Evolutionary conservation across 2,797 vertebrate genomes (phyloP).

Genomic region (Myoxocephalus aenaeus): DNA sequence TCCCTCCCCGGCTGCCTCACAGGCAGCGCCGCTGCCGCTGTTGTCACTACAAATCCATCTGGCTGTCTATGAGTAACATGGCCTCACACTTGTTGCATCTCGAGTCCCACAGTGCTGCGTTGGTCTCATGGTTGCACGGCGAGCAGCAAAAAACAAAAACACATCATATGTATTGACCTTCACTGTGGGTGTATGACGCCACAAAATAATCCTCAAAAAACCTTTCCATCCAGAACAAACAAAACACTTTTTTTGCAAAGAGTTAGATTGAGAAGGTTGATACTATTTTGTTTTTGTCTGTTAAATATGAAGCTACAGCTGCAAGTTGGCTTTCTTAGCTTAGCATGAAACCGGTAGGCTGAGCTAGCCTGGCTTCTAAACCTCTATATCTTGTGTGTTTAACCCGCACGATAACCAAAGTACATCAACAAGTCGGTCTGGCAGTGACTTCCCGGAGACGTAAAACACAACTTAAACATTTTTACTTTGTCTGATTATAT

Average conservation of each 20-base stretch:
- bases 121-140: neutral
- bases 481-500: neutral
- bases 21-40: neutral
- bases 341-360: neutral
- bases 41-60: slow-evolving; percentile 15
- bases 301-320: neutral
- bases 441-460: neutral
- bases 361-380: neutral
- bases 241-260: neutral
- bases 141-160: neutral
- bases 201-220: neutral
- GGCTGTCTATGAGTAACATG: neutral
- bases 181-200: neutral
- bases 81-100: slow-evolving; percentile 14
- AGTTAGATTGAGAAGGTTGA: too few species aligned
- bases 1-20: neutral
- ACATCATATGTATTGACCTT: neutral
- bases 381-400: neutral
- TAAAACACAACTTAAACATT: neutral
- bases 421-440: neutral
- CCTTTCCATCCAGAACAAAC: neutral
- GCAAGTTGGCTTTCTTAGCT: neutral
- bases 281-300: neutral
- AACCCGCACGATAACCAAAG: too few species aligned
- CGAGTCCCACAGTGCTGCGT: neutral